Percentiles rank a stretch among this genome's conserved stretches.
Conservation (phyloP, 2,113 vertebrate genomes). For the Melanerpes aurifrons region DNA sequence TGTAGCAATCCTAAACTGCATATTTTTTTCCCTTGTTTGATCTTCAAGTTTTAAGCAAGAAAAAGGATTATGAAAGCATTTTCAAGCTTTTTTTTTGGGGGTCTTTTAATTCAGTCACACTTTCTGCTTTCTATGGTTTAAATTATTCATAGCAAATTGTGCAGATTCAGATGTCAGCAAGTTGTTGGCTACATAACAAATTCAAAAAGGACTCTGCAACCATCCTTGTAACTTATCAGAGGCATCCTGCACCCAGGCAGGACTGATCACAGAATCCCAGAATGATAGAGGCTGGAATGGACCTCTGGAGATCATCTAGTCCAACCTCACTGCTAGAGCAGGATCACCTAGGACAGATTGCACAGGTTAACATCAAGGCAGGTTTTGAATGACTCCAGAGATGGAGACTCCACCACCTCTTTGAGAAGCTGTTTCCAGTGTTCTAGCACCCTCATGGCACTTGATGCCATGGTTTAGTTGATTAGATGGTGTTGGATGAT, state of each 20-base stretch:
- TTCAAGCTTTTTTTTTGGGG: not conserved
- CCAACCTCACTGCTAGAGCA: no score
- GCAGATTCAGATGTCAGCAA: constrained; percentile 20
- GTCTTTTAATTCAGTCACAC: constrained; percentile 15
- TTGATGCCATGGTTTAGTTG: no score
- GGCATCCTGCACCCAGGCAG: not conserved
- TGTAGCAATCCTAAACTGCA: not conserved
- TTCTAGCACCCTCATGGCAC: no score
- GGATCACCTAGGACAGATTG: no score
- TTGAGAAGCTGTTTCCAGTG: no score
- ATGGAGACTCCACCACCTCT: no score
- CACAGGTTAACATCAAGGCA: no score
- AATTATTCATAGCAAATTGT: constrained; percentile 6
- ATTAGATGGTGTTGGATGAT: no score
- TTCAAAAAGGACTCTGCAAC: not conserved
- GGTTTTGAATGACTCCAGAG: no score
- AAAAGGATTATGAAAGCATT: constrained; percentile 21
- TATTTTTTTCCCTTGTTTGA: constrained; percentile 38
- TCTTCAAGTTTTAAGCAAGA: constrained; percentile 41
- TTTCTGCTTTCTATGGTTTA: not conserved
- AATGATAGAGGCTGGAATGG: no score
- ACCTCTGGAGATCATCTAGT: no score
- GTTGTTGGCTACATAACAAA: constrained; percentile 2
- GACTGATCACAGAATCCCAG: not conserved
- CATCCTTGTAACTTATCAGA: not conserved